These are phyloP conservation scores for Heptranchias perlo DNA, from an alignment of 2,113 vertebrate species.

Conservation along the genomic window DNA sequence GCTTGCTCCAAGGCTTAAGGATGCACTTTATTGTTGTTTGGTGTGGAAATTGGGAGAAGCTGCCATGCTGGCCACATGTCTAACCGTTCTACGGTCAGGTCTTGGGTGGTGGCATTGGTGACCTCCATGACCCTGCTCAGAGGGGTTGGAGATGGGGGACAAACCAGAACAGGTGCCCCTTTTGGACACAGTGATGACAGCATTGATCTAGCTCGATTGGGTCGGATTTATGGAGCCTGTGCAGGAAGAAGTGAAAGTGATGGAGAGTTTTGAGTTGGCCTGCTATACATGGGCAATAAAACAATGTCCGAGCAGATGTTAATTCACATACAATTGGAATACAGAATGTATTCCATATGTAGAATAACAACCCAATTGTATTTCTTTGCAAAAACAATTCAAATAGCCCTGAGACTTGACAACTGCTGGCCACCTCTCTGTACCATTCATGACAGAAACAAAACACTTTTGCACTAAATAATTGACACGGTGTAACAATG, in stretches of 20 bases:
- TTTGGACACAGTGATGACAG: no score
- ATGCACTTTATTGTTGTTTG: background rate
- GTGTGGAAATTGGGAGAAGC: background rate
- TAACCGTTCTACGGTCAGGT: background rate
- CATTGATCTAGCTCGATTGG: background rate
- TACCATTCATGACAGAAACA: background rate
- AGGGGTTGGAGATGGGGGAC: background rate
- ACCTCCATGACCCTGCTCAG: background rate
- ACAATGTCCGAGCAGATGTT: background rate
- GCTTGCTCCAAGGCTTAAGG: background rate
- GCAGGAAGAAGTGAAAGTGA: background rate
- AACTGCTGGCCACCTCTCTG: background rate
- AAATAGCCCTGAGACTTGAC: background rate
- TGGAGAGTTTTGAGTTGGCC: background rate
- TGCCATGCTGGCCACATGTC: no score
- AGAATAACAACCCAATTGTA: background rate
- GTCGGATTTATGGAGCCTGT: background rate
- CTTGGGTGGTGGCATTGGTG: background rate
- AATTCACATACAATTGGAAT: background rate
- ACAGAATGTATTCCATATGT: background rate
- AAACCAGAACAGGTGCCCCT: background rate
- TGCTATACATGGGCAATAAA: background rate
- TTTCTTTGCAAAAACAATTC: background rate
- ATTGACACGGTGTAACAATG: background rate
- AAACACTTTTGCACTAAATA: background rate